These are phyloP conservation scores for Gymnobelideus leadbeateri DNA, from an alignment of 2,113 vertebrate genomes.

Conservation along the genomic window DNA sequence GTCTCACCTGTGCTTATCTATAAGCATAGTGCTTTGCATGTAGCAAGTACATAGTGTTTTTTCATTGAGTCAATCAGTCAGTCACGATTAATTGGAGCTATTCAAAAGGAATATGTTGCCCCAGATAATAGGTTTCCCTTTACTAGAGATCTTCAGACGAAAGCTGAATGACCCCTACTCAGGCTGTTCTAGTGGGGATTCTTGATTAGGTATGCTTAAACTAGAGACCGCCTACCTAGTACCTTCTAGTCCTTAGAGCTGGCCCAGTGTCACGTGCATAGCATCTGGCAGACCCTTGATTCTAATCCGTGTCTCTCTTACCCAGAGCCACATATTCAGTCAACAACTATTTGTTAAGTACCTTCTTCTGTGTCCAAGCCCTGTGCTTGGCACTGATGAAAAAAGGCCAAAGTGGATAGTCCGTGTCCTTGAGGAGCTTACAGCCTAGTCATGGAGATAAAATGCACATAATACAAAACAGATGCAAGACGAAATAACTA, in stretches of 20 bases:
- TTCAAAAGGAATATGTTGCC: neutral
- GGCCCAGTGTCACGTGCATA: neutral
- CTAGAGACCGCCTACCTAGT: neutral
- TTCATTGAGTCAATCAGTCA: neutral
- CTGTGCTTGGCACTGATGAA: neutral
- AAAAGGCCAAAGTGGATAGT: neutral
- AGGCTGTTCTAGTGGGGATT: neutral
- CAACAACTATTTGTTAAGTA: neutral
- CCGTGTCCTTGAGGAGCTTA: neutral
- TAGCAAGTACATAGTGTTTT: neutral
- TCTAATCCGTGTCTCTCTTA: neutral
- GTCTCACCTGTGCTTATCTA: neutral
- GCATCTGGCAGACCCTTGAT: neutral
- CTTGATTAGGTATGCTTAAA: neutral
- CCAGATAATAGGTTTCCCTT: neutral
- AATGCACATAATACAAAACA: neutral
- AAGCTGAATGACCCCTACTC: neutral
- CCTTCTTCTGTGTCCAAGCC: neutral
- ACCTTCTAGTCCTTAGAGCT: neutral
- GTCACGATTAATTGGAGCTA: neutral
- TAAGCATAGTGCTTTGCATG: neutral
- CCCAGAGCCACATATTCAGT: neutral
- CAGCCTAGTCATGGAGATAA: neutral
- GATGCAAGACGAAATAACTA: too few relatives aligned
- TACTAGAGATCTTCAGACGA: neutral